Evolutionary conservation across 1,140 invertebrate species (phyloP), one percentile per base, ranked within the genome.

Genomic region (Apis laboriosa): DNA sequence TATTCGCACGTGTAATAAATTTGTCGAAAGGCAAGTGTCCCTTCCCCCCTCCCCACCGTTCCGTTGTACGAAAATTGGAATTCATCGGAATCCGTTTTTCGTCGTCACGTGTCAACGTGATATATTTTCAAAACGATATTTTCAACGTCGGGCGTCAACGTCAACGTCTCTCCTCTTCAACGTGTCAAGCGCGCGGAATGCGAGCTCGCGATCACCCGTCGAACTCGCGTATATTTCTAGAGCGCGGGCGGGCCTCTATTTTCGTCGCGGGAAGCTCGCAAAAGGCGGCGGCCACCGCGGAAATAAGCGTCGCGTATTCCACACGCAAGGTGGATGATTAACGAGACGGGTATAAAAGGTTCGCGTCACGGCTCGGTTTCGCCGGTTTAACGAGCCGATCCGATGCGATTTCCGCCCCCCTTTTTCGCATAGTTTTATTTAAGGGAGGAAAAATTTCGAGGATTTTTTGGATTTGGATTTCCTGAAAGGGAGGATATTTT

Each of bases 181-280:
- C 34, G 34, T 9, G 61, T 4, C 17, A 61, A 71, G 28, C 43
- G 61, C 64, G 63, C 71, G 72, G 58, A 61, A 85, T 75, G 71
- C 78, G 24, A 34, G 13, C 34, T 43, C 5, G 34, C 24, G 28
- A 34, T 49, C 3, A 66, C 71, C 64, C 53, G 43, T 63, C 74
- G 70, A 80, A 73, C 51, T 64, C 58, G 64, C 64, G 70, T 85
- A 86, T 85, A 86, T 84, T 85, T 86, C 74, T 75, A 74, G 83
- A 77, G 53, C 84, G 73, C 87, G 83, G 77, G 71, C 64, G 71
- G 70, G 72, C 63, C 75, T 90, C 92, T 92, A 92, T 92, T 92
- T 92, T 84, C 74, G 88, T 88, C 78, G 56, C 76, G 12, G 28
- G 49, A 51, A 56, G 67, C 83, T 67, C 58, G 73, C 60, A 28